Evolutionary conservation across 2,888 invertebrate genomes (phyloP).

Genomic region (Acronicta alni): DNA sequence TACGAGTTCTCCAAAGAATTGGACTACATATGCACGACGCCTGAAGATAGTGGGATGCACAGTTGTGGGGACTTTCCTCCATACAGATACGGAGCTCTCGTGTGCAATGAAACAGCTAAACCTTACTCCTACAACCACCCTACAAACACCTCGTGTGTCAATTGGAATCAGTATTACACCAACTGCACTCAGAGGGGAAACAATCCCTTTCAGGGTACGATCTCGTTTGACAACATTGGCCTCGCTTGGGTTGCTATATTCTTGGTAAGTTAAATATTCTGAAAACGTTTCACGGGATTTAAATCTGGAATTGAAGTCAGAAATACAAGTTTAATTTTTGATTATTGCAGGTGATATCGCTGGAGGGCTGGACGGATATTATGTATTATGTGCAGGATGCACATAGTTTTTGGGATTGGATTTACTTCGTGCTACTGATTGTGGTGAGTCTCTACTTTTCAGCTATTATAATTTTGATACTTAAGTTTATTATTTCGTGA

Average conservation of each 20-base stretch:
- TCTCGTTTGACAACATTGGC: slow-evolving; percentile 99
- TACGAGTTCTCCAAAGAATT: slow-evolving; percentile 96
- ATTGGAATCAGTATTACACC: slow-evolving; percentile 99
- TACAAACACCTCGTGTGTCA: slow-evolving; percentile 95
- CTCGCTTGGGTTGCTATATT: slow-evolving; percentile 99
- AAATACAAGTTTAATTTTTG: slow-evolving; percentile 8
- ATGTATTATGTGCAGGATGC: slow-evolving; percentile 99
- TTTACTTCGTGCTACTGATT: slow-evolving; percentile 99
- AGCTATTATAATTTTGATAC: no score
- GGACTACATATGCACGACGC: slow-evolving; percentile 99
- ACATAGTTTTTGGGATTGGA: slow-evolving; percentile 99
- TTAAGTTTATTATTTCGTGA: no score
- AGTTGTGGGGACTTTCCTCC: slow-evolving; percentile 95
- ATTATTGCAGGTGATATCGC: slow-evolving; percentile 95
- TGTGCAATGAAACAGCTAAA: slow-evolving; percentile 93
- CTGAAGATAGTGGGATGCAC: slow-evolving; percentile 98
- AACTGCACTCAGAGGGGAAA: slow-evolving; percentile 97
- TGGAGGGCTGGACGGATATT: slow-evolving; percentile 99
- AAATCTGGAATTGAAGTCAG: background rate
- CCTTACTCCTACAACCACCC: slow-evolving; percentile 90
- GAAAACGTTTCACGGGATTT: background rate
- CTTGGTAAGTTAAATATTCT: slow-evolving; percentile 92
- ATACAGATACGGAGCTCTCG: slow-evolving; percentile 91
- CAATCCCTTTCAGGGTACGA: slow-evolving; percentile 99
- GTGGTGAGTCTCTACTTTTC: slow-evolving; percentile 94